Evolutionary conservation across 2,797 vertebrate genomes (phyloP), one percentile per base, ranked within the genome.

Genomic region (Hydrocynus forskahlii): DNA sequence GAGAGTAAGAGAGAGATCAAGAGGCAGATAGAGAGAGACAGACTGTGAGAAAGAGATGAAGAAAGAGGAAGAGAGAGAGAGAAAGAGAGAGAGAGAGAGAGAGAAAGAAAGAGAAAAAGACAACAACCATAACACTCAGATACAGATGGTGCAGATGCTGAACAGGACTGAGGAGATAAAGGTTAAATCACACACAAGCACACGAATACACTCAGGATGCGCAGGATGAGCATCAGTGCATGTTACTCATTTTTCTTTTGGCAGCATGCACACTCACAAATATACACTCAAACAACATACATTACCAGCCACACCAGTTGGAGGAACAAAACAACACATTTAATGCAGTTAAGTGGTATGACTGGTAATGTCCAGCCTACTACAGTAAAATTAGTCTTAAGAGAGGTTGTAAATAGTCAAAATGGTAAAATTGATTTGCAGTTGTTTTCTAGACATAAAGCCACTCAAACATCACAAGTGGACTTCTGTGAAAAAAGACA

Each of bases 171-270:
- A 76, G 73, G 55, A 76, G 63, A 54, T 4, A 1, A 38, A 62
- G 63, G 52, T 75, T 72, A 68, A 23, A 59, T 40, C 73, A 52
- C 63, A 81, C 62, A 70, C 77, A 43, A 8, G 25, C 45, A 50
- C 68, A 52, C 21, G 13, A 45, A 70, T 19, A 52, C 68, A 70
- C 14, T 40, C 19, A 81, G 55, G 57, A 54, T 71, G 57, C 38
- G 7, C 6, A 62, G 21, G 35, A 76, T 19, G 9, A 62, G 29
- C 19, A 66, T 16, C 75, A 17, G 63, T 35, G 57, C 19, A 59
- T 60, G 62, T 48, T n/a, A 69, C 9, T 5, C n/a, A 21, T 23
- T 75, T 60, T 5, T 21, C 40, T 25, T 35, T 52, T 17, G 25
- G 14, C 8, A 35, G 17, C 13, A 62, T 38, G 57, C 25, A 54